A percentile compares a stretch with the other conserved stretches of the same genome.
phyloP scores from a whole-genome alignment of 2,113 vertebrate genomes.

The Pantherophis guttatus region DNA sequence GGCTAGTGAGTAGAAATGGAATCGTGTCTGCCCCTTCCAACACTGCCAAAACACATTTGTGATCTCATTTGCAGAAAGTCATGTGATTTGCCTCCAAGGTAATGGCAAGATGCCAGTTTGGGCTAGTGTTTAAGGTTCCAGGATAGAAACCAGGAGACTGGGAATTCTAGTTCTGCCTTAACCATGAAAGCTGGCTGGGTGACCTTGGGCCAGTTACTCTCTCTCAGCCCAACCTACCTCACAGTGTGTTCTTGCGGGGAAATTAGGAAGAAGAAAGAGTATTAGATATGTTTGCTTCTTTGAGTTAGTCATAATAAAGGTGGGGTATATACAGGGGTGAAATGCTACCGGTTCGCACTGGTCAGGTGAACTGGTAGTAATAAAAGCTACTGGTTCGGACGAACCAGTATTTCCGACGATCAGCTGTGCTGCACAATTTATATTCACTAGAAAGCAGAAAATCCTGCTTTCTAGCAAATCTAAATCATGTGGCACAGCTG shows the following conservation, averaged over 20 bases:
- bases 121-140: background rate
- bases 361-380: too few species aligned
- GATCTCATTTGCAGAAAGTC: background rate
- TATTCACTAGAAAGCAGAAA: too few species aligned
- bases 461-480: too few species aligned
- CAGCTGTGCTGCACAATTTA: too few species aligned
- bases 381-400: too few species aligned
- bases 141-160: background rate
- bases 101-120: background rate
- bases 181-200: background rate
- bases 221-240: background rate
- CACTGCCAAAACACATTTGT: background rate
- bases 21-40: background rate
- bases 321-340: background rate
- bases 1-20: background rate
- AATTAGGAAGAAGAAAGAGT: background rate
- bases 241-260: background rate
- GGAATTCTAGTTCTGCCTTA: background rate
- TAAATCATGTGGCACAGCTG: too few species aligned
- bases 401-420: too few species aligned
- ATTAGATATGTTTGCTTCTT: background rate
- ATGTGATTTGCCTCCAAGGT: background rate
- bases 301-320: background rate
- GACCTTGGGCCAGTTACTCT: background rate
- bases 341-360: too few species aligned